Evolutionary conservation across 2,113 vertebrate genomes (phyloP).

Genomic region (Prionailurus bengalensis): DNA sequence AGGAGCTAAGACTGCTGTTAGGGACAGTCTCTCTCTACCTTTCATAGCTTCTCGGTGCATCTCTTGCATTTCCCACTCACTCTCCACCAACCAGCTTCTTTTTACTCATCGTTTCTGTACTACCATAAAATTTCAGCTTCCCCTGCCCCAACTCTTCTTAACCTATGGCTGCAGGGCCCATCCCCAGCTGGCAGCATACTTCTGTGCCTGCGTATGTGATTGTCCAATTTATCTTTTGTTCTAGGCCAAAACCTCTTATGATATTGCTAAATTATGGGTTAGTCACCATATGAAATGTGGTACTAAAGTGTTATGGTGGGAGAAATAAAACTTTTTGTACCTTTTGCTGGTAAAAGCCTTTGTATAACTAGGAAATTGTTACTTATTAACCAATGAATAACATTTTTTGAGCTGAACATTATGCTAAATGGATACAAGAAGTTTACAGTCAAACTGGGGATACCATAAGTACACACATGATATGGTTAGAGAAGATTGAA

Average conservation of each 20-base stretch:
- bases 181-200: neutral
- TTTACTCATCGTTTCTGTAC: neutral
- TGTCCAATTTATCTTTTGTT: conserved; percentile 34
- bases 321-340: conserved; percentile 8
- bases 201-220: neutral
- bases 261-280: neutral
- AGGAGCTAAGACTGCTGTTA: neutral
- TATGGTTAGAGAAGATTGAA: neutral
- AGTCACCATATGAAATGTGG: conserved; percentile 6
- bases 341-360: neutral
- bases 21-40: neutral
- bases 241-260: neutral
- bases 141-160: neutral
- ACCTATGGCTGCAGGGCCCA: neutral
- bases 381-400: neutral
- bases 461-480: neutral
- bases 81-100: neutral
- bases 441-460: neutral
- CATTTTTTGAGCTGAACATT: conserved; percentile 1
- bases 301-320: neutral
- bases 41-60: neutral
- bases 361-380: conserved; percentile 45
- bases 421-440: conserved; percentile 7
- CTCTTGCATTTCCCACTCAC: neutral
- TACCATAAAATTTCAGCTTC: neutral